Conservation (phyloP, 2,113 vertebrate species). For the Phodopus roborovskii region DNA sequence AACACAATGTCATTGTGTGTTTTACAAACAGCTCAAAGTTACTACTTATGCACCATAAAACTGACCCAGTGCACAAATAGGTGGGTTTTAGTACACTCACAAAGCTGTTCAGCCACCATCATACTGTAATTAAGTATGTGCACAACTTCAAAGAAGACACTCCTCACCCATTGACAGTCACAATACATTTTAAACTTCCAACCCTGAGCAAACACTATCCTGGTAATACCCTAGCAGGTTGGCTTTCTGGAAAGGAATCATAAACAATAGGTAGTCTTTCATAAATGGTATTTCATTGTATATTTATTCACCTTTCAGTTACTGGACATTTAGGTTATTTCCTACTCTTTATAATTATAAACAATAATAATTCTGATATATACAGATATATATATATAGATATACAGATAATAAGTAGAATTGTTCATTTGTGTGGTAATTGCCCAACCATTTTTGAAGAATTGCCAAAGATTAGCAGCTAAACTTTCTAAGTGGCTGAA, state of each 20-base stretch:
- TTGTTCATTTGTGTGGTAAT: not conserved
- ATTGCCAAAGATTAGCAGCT: not conserved
- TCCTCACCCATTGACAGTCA: constrained; percentile 46
- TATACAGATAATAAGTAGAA: not conserved
- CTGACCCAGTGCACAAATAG: not conserved
- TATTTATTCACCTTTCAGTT: not conserved
- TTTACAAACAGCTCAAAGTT: constrained; percentile 29
- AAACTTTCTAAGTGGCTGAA: constrained; percentile 1
- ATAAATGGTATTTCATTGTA: not conserved
- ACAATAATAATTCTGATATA: not conserved
- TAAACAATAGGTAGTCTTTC: not conserved
- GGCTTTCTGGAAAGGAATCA: not conserved
- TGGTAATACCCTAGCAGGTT: not conserved
- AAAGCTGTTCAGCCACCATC: constrained; percentile 2
- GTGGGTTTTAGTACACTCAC: constrained; percentile 27
- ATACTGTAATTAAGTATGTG: constrained; percentile 43
- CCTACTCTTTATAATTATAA: not conserved
- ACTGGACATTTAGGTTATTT: not conserved
- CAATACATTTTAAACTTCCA: not conserved
- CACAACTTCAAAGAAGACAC: not conserved
- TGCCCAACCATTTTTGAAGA: not conserved
- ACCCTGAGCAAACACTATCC: not conserved
- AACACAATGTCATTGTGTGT: not conserved
- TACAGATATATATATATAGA: not conserved
- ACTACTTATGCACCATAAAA: constrained; percentile 15